Evolutionary conservation across 2,113 vertebrate species (phyloP).

Genomic region (Syrmaticus mikado): DNA sequence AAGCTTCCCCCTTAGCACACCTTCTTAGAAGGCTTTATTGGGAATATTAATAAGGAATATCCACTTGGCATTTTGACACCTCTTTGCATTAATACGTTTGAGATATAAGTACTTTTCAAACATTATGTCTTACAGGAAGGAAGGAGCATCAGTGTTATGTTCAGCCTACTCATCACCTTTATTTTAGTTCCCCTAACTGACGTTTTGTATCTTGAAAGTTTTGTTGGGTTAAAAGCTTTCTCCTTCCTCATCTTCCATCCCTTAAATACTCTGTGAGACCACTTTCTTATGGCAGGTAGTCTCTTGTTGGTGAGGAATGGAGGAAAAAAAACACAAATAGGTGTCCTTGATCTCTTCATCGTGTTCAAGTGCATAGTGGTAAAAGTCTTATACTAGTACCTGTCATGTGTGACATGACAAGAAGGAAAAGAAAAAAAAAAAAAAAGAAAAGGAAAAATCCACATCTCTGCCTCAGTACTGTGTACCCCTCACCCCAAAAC

Average conservation of each 20-base stretch:
- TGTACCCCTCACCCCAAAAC: not conserved
- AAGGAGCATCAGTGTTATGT: not conserved
- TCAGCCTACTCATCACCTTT: not conserved
- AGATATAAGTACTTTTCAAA: not conserved
- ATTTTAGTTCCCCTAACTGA: not conserved
- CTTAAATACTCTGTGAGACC: not conserved
- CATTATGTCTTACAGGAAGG: not conserved
- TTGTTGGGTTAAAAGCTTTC: not conserved
- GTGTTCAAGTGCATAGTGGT: not conserved
- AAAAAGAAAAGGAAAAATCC: not conserved
- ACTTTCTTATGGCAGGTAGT: not conserved
- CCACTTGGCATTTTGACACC: not conserved
- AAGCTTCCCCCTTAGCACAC: not conserved
- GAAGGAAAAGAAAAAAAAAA: not conserved
- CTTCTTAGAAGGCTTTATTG: not conserved
- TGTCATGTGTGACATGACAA: not conserved
- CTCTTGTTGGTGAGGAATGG: not conserved
- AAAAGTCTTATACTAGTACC: not conserved
- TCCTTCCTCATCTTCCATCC: not conserved
- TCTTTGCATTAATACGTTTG: not conserved
- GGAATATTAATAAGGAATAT: not conserved
- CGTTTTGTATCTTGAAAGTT: not conserved
- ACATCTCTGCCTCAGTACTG: not conserved
- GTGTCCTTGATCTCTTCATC: not conserved
- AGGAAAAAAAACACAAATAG: not conserved